phyloP scores from a whole-genome alignment of 1,140 invertebrate species.

The Lepidurus packardi region DNA sequence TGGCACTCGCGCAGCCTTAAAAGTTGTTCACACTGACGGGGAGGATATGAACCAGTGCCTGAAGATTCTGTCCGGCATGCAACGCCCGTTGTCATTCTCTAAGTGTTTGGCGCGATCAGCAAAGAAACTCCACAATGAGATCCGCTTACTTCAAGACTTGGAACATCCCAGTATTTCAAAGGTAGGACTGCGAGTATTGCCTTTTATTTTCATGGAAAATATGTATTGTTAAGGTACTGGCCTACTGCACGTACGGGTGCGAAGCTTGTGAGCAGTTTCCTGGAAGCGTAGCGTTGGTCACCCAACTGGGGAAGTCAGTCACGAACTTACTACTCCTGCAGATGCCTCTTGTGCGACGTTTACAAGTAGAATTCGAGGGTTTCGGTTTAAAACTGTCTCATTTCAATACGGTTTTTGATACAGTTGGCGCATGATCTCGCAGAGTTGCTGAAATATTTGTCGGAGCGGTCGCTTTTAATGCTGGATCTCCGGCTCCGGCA shows the following conservation, averaged over 20 bases:
- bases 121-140: not conserved
- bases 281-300: slow-evolving; percentile 44
- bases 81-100: not conserved
- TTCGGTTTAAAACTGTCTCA: not conserved
- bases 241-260: slow-evolving; percentile 15
- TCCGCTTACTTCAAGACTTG: not conserved
- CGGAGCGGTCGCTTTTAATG: not conserved
- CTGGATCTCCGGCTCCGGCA: not conserved
- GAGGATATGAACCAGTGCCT: not conserved
- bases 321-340: slow-evolving; percentile 48
- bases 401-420: not conserved
- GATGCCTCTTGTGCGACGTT: slow-evolving; percentile 39
- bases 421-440: not conserved
- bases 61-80: not conserved
- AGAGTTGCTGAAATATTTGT: not conserved
- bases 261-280: slow-evolving; percentile 23
- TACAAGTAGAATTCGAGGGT: not conserved
- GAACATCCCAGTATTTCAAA: slow-evolving; percentile 22
- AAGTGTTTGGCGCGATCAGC: not conserved
- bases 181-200: slow-evolving; percentile 3
- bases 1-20: not conserved
- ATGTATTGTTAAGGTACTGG: not conserved
- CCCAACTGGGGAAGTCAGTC: slow-evolving; percentile 49
- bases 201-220: not conserved
- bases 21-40: not conserved